Conservation (phyloP, 2,888 invertebrate genomes). For the Temnothorax rugatulus region DNA sequence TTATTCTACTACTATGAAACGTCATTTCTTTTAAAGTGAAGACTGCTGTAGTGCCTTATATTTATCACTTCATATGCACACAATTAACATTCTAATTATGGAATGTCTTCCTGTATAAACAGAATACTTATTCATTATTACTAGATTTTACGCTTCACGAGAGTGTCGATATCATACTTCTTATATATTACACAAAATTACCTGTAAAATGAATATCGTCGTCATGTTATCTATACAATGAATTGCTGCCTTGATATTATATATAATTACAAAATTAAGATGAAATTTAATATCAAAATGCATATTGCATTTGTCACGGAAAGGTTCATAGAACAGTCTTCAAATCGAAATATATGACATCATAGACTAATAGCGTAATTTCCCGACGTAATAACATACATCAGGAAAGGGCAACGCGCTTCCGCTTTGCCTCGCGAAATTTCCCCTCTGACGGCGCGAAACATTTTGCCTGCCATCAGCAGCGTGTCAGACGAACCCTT, state of each 20-base stretch:
- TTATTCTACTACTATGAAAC: background rate
- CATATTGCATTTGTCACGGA: background rate
- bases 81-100: background rate
- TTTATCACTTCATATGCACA: background rate
- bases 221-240: background rate
- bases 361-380: slow-evolving; percentile 35
- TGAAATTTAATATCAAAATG: background rate
- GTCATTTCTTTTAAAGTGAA: background rate
- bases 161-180: background rate
- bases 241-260: background rate
- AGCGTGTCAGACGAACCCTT: slow-evolving; percentile 42
- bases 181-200: background rate
- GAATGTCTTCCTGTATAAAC: background rate
- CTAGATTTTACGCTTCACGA: background rate
- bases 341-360: slow-evolving; percentile 20
- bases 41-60: background rate
- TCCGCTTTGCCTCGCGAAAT: slow-evolving; percentile 44
- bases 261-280: background rate
- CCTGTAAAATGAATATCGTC: background rate
- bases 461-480: slow-evolving; percentile 54
- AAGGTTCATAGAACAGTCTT: background rate
- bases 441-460: slow-evolving; percentile 35
- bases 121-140: background rate
- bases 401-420: slow-evolving; percentile 20
- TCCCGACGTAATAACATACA: slow-evolving; percentile 33